Evolutionary conservation across 1,140 invertebrate species (phyloP), one percentile per base, ranked within the genome.

Genomic region (Paramacrobiotus metropolitanus): DNA sequence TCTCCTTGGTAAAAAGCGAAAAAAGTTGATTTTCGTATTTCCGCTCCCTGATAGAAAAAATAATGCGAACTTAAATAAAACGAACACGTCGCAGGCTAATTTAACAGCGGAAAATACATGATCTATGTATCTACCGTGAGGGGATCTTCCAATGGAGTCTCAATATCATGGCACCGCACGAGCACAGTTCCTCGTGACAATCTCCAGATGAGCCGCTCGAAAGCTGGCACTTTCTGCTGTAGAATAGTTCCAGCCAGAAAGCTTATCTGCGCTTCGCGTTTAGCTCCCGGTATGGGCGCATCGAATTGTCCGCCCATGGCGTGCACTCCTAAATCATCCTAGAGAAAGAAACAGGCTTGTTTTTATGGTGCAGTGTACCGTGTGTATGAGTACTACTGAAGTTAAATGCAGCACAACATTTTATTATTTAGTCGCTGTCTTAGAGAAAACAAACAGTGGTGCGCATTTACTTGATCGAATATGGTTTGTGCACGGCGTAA

Each of bases 1-100:
- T 76, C 75, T 62, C 76, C 76, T 70, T 77, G 76, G 68, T 77
- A 77, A 66, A 77, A 77, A 31, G 77, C 69, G 31, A 77, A 72
- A 65, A 77, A 77, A 2, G 74, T 75, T 61, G 72, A 71, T 64
- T 76, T 76, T 66, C 68, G 67, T 31, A 71, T 73, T 61, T 69
- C 40, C 28, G 21, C 40, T 45, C 62, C n/a, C n/a, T n/a, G n/a
- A n/a, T n/a, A n/a, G n/a, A n/a, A n/a, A n/a, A n/a, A n/a, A n/a
- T n/a, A n/a, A n/a, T n/a, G n/a, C n/a, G n/a, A n/a, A n/a, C n/a
- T n/a, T n/a, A n/a, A n/a, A n/a, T n/a, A n/a, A n/a, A n/a, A n/a
- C n/a, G n/a, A n/a, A n/a, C n/a, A n/a, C n/a, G n/a, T n/a, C n/a
- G n/a, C n/a, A n/a, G n/a, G n/a, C n/a, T n/a, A n/a, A n/a, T n/a